phyloP scores from a whole-genome alignment of 1,140 invertebrate species.

The Drosophila orena region DNA sequence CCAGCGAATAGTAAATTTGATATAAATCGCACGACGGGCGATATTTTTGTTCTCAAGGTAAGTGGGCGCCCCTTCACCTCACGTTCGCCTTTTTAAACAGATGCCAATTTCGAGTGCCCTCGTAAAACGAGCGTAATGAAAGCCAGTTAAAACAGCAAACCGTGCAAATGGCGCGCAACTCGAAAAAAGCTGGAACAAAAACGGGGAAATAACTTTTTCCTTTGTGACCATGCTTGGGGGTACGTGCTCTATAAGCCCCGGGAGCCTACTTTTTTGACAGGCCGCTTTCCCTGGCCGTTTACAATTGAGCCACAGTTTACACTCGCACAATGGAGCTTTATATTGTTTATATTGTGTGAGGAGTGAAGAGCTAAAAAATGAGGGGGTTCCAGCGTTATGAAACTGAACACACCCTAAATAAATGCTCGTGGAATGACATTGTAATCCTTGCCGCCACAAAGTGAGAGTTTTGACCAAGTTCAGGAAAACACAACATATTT shows the following conservation, averaged over 20 bases:
- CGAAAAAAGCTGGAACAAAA: constrained; percentile 1
- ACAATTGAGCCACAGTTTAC: constrained; percentile 73
- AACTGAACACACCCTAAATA: constrained; percentile 13
- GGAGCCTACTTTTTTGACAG: constrained; percentile 9
- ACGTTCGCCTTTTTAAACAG: constrained; percentile 29
- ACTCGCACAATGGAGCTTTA: constrained; percentile 48
- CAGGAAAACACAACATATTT: neutral
- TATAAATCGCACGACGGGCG: constrained; percentile 89
- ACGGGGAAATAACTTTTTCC: constrained; percentile 37
- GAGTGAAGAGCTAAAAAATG: constrained; percentile 43
- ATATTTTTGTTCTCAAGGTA: constrained; percentile 88
- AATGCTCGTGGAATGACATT: constrained; percentile 26
- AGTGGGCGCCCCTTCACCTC: constrained; percentile 39
- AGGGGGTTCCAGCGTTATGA: neutral
- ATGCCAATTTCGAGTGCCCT: constrained; percentile 26
- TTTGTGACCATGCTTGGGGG: constrained; percentile 10
- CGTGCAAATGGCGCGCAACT: constrained; percentile 20
- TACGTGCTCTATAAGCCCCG: constrained; percentile 11
- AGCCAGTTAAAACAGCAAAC: constrained; percentile 52
- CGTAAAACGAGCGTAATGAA: constrained; percentile 54
- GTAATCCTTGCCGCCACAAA: neutral
- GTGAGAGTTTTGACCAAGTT: constrained; percentile 7
- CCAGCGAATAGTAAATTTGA: constrained; percentile 89
- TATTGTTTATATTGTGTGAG: constrained; percentile 63
- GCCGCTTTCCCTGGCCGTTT: constrained; percentile 40